A percentile compares a stretch with the other conserved stretches of the same genome.
These are phyloP conservation scores for Patagioenas fasciata DNA, from an alignment of 2,113 vertebrate genomes.

Conservation along the genomic window DNA sequence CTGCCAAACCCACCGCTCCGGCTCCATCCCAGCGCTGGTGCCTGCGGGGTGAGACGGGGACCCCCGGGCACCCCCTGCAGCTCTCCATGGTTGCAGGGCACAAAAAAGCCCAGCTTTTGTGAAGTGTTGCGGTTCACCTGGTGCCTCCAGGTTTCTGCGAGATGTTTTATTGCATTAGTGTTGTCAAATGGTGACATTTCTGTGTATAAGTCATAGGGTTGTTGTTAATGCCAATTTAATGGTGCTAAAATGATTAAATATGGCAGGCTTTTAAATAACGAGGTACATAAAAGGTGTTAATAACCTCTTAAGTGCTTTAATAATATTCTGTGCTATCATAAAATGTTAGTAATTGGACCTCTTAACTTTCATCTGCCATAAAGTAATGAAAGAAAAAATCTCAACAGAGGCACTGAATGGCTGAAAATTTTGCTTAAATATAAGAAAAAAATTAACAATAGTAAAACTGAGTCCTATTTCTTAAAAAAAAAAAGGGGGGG, in stretches of 20 bases:
- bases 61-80: background rate
- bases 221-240: slow-evolving; percentile 77
- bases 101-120: background rate
- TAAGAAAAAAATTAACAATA: slow-evolving; percentile 34
- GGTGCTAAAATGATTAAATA: slow-evolving; percentile 76
- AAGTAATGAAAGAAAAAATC: slow-evolving; percentile 68
- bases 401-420: slow-evolving; percentile 18
- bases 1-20: rapidly evolving
- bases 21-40: background rate
- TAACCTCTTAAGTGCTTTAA: slow-evolving; percentile 77
- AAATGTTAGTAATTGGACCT: slow-evolving; percentile 73
- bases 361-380: slow-evolving; percentile 71
- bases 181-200: slow-evolving; percentile 70
- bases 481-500: background rate
- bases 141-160: slow-evolving; percentile 17
- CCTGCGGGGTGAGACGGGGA: background rate
- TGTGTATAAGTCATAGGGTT: slow-evolving; percentile 52
- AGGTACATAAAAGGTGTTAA: slow-evolving; percentile 81
- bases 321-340: slow-evolving; percentile 76
- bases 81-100: background rate
- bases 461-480: slow-evolving; percentile 24
- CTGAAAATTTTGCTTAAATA: slow-evolving; percentile 60
- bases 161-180: slow-evolving; percentile 49
- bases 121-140: background rate
- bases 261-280: slow-evolving; percentile 76